Evolutionary conservation across 2,888 invertebrate species (phyloP), one percentile per base, ranked within the genome.

Genomic region (Cryptus viduatorius): DNA sequence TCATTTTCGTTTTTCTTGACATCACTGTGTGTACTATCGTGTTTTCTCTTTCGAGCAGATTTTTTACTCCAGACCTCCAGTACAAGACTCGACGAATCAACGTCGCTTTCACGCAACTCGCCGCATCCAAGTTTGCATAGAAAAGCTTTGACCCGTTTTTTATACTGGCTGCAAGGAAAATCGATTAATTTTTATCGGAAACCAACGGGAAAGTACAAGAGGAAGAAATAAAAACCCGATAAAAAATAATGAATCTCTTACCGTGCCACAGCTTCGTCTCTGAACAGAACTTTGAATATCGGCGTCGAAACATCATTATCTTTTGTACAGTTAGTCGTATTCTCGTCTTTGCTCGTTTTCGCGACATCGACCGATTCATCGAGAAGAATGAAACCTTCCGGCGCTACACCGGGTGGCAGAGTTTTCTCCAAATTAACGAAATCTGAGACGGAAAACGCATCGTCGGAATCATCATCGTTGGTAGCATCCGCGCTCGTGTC

Each of bases 231-330:
- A 67, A 80, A 8, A 71, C 75, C 78, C 44, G 69, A 48, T 61
- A 44, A 83, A 12, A 64, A 50, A 50, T 19, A 53, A 29, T 19
- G 29, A 44, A 48, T 37, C 85, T 86, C 86, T 86, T 89, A 94
- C 94, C 90, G 86, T 46, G 91, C 91, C 37, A 88, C 75, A 31
- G 72, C 86, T 75, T 90, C 85, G 80, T 93, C 91, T 29, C 90
- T 91, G 81, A 94, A 94, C 46, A 87, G 88, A 87, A 94, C 90
- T 86, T 90, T 92, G 79, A 94, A 87, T 71, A 92, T 79, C 3
- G 93, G 92, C 8, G 86, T 83, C 3, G 86, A n/a, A 3, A 50
- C 10, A 3, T 83, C 72, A 4, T 79, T 48, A 46, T 42, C 53
- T 10, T 80, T 73, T 37, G 8, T 24, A 19, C 86, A 76, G 0